Conservation (phyloP, 2,888 invertebrate species). For the Malthinus seriepunctatus region DNA sequence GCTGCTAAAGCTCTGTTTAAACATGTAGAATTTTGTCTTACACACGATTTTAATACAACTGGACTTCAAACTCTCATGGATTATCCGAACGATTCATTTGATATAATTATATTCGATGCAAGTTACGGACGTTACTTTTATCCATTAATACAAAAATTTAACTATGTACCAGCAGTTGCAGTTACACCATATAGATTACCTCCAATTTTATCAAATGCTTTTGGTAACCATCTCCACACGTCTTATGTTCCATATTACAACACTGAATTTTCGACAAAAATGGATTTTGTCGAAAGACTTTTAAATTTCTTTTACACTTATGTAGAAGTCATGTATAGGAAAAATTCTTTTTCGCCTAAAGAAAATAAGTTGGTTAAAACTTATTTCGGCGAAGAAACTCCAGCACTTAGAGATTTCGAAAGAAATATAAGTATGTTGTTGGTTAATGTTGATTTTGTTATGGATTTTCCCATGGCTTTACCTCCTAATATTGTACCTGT, state of each 20-base stretch:
- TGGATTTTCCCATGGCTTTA: conserved; percentile 45
- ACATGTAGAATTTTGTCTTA: conserved; percentile 24
- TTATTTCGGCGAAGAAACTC: conserved; percentile 40
- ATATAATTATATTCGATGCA: conserved; percentile 37
- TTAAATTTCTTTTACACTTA: conserved; percentile 33
- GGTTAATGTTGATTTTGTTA: conserved; percentile 42
- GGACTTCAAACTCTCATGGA: conserved; percentile 28
- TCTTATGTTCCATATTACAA: conserved; percentile 39
- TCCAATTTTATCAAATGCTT: conserved; percentile 31
- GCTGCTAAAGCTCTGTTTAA: conserved; percentile 17
- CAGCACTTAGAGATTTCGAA: conserved; percentile 37
- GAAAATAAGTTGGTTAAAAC: conserved; percentile 34
- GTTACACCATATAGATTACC: conserved; percentile 36
- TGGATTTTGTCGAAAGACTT: conserved; percentile 39
- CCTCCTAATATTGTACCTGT: conserved; percentile 50
- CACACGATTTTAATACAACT: conserved; percentile 28
- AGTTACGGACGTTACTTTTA: conserved; percentile 35
- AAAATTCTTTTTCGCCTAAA: conserved; percentile 29
- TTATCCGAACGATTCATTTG: conserved; percentile 35
- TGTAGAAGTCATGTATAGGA: conserved; percentile 31
- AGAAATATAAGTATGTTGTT: conserved; percentile 42
- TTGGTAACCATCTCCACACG: conserved; percentile 36
- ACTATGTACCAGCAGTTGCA: conserved; percentile 35
- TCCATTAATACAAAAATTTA: conserved; percentile 35
- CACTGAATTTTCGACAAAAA: conserved; percentile 34